Conservation (phyloP, 2,113 vertebrate genomes). For the Hydropotes inermis region DNA sequence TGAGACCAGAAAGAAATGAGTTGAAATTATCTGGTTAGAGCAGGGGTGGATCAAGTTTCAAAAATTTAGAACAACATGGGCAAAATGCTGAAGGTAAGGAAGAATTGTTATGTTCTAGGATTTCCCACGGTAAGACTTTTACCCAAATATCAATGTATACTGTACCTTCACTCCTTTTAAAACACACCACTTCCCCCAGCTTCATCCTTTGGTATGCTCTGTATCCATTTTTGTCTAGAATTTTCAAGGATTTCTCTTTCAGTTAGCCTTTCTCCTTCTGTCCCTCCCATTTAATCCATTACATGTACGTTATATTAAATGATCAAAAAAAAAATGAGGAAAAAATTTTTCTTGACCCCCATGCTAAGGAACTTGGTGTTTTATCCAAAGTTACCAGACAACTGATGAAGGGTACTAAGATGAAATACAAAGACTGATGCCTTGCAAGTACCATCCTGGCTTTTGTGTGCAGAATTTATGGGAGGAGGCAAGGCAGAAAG, state of each 20-base stretch:
- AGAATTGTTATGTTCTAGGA: neutral
- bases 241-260: neutral
- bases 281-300: neutral
- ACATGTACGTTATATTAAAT: neutral
- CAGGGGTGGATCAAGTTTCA: neutral
- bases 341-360: neutral
- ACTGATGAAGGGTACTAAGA: neutral
- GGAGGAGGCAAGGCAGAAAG: neutral
- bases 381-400: neutral
- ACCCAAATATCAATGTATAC: neutral
- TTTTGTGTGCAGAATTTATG: neutral
- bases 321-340: neutral
- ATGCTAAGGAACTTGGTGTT: neutral
- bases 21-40: neutral
- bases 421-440: neutral
- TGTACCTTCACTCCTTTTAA: neutral
- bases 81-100: neutral
- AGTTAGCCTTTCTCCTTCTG: neutral
- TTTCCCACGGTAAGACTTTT: neutral
- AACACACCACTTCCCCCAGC: rapidly evolving
- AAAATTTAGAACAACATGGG: neutral
- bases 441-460: neutral
- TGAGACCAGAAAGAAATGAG: neutral
- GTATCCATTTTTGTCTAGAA: neutral
- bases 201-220: neutral